Evolutionary conservation across 2,113 vertebrate species (phyloP).

Genomic region (Bucco capensis): DNA sequence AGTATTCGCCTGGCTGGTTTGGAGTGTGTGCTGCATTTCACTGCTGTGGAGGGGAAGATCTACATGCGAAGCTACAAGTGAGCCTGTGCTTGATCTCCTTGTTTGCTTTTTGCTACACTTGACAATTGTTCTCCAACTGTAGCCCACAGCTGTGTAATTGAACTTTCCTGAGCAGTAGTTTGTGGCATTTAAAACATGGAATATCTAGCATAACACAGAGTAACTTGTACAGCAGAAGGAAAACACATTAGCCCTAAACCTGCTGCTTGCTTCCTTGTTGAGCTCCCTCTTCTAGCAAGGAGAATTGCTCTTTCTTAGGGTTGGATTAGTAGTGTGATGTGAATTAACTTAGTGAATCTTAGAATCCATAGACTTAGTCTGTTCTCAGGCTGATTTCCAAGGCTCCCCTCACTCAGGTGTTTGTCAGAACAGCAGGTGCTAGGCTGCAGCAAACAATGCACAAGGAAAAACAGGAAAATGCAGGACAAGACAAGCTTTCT

Average conservation of each 20-base stretch:
- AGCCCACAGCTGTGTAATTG: not conserved
- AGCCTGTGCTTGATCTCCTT: not conserved
- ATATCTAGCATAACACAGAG: not conserved
- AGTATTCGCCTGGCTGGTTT: conserved; percentile 90
- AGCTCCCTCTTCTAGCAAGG: not conserved
- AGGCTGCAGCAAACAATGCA: not conserved
- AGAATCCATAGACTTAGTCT: not conserved
- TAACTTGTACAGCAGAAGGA: not conserved
- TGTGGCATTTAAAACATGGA: not conserved
- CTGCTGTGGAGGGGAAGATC: conserved; percentile 87
- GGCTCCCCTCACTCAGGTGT: not conserved
- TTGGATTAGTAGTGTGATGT: not conserved
- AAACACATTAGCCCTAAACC: not conserved
- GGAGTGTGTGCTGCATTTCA: conserved; percentile 91
- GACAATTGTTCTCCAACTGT: not conserved
- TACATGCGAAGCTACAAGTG: conserved; percentile 95
- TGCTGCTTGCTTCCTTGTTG: not conserved
- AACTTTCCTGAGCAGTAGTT: not conserved
- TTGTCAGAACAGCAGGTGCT: not conserved
- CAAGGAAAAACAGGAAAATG: not conserved
- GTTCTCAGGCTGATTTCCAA: not conserved
- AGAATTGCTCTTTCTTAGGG: not conserved
- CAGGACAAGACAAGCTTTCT: not conserved
- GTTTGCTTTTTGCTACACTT: not conserved
- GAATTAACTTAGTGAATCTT: not conserved